phyloP scores from a whole-genome alignment of 2,113 vertebrate genomes.

The Caranx ignobilis region DNA sequence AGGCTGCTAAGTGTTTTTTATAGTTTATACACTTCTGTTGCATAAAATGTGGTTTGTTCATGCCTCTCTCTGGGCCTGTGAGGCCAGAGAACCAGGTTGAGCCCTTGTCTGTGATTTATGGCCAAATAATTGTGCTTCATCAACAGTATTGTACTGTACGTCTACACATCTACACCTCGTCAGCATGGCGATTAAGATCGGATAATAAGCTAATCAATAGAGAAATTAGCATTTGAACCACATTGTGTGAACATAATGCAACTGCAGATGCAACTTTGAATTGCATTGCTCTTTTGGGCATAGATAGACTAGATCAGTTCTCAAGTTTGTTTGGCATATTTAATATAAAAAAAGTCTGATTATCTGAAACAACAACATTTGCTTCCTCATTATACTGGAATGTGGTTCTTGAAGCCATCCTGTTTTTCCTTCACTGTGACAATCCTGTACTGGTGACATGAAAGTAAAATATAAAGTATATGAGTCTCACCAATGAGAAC shows the following conservation, averaged over 20 bases:
- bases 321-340: constrained; percentile 34
- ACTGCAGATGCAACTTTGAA: constrained; percentile 46
- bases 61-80: constrained; percentile 49
- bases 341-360: constrained; percentile 6
- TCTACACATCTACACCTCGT: constrained; percentile 39
- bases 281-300: constrained; percentile 12
- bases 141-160: constrained; percentile 73
- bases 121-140: constrained; percentile 77
- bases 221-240: constrained; percentile 58
- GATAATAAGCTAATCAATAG: constrained; percentile 71
- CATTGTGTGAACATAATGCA: constrained; percentile 20
- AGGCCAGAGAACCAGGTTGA: constrained; percentile 47
- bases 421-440: not conserved
- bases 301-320: constrained; percentile 37
- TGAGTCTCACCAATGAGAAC: not conserved
- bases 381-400: not conserved
- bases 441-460: not conserved
- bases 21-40: constrained; percentile 19
- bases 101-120: constrained; percentile 77
- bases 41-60: constrained; percentile 33
- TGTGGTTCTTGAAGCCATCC: not conserved
- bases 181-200: constrained; percentile 44
- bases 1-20: constrained; percentile 26
- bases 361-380: not conserved
- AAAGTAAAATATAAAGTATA: not conserved